phyloP scores from a whole-genome alignment of 2,797 vertebrate genomes.

The Clarias fuscus region DNA sequence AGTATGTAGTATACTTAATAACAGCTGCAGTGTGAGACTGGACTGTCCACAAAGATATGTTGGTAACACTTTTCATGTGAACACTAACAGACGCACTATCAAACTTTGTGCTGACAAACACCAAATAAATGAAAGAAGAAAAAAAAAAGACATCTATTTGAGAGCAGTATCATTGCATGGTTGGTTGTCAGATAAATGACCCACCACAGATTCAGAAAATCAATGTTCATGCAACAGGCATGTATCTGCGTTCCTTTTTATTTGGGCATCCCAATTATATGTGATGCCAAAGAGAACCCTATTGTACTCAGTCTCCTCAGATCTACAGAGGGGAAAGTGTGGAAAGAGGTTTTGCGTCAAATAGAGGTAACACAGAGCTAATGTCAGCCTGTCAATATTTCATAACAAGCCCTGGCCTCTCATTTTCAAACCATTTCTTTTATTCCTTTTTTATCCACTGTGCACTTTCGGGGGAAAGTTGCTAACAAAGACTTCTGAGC shows the following conservation, averaged over 20 bases:
- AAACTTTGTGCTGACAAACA: not conserved
- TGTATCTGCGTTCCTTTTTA: slow-evolving; percentile 25
- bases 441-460: slow-evolving; percentile 45
- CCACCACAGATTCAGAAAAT: not conserved
- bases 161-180: not conserved
- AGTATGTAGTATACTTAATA: not conserved
- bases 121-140: slow-evolving; percentile 5
- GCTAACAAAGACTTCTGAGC: slow-evolving; percentile 61
- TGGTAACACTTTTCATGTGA: not conserved
- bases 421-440: slow-evolving; percentile 54
- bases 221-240: slow-evolving; percentile 11
- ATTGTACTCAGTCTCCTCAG: slow-evolving; percentile 19
- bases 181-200: slow-evolving; percentile 34
- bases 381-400: slow-evolving; percentile 58
- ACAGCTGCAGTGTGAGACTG: not conserved
- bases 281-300: slow-evolving; percentile 25
- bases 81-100: not conserved
- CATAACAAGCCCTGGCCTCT: slow-evolving; percentile 53
- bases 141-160: not conserved
- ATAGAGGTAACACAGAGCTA: slow-evolving; percentile 45
- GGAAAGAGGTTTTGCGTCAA: slow-evolving; percentile 40
- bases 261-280: slow-evolving; percentile 1
- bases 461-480: slow-evolving; percentile 63
- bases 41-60: not conserved
- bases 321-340: slow-evolving; percentile 42